phyloP scores from a whole-genome alignment of 37 sponge, comb jelly and placozoan species.

The Theonella swinhoei region DNA sequence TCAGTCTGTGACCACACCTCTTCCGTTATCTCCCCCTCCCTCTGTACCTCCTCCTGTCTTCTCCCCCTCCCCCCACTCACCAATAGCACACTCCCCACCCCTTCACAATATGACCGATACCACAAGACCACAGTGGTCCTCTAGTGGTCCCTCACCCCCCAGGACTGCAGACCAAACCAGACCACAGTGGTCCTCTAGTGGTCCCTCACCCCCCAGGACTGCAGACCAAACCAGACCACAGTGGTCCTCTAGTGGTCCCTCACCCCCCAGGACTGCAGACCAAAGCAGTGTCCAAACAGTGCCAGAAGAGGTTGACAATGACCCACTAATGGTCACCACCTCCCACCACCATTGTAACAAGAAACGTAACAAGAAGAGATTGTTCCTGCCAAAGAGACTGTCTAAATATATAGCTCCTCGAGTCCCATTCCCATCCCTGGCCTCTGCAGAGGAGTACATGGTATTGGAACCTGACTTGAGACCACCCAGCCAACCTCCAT shows the following conservation, averaged over 20 bases:
- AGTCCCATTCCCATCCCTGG: slow-evolving; percentile 30
- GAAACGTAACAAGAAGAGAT: not conserved
- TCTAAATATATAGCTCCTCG: not conserved
- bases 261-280: not conserved
- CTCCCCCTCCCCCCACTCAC: not conserved
- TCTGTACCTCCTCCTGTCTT: not conserved
- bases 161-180: not conserved
- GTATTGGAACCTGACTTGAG: slow-evolving; percentile 19
- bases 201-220: not conserved
- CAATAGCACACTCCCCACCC: not conserved
- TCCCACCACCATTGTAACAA: too few relatives aligned
- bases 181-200: not conserved
- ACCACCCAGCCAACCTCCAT: slow-evolving; percentile 40
- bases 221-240: not conserved
- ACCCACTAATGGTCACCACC: too few relatives aligned
- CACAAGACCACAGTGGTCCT: not conserved
- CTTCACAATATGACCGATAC: not conserved
- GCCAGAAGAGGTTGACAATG: too few relatives aligned
- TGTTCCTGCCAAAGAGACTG: not conserved
- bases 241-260: not conserved
- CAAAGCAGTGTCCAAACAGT: too few relatives aligned
- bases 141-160: not conserved
- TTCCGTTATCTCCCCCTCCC: not conserved
- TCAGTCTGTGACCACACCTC: not conserved
- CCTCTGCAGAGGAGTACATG: slow-evolving; percentile 59